phyloP scores from a whole-genome alignment of 2,113 vertebrate genomes.

The Crotophaga sulcirostris region DNA sequence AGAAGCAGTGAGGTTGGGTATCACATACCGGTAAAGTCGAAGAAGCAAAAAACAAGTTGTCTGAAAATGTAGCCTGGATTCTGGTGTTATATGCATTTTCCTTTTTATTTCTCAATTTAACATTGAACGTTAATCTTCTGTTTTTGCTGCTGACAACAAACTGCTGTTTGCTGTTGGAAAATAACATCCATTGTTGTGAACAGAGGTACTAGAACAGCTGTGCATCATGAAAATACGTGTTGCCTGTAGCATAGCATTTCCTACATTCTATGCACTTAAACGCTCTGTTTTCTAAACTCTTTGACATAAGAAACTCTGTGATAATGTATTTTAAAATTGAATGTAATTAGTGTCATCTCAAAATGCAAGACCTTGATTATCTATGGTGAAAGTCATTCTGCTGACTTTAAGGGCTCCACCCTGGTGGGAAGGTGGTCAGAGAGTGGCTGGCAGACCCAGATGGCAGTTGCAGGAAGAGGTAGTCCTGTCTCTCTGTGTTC shows the following conservation, averaged over 20 bases:
- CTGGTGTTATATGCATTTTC: conserved; percentile 90
- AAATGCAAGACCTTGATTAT: not conserved
- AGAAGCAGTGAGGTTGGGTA: not conserved
- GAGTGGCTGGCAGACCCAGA: too few species aligned
- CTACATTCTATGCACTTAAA: not conserved
- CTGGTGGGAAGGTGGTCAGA: not conserved
- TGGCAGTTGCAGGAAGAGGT: not conserved
- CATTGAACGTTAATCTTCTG: conserved; percentile 79
- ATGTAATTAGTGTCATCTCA: not conserved
- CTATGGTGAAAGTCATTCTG: not conserved
- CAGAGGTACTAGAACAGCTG: not conserved
- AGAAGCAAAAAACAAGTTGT: conserved; percentile 88
- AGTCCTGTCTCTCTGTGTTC: not conserved
- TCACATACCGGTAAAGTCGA: conserved; percentile 79
- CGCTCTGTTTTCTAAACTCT: not conserved
- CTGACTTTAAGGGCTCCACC: not conserved
- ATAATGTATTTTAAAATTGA: not conserved
- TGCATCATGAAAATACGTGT: not conserved
- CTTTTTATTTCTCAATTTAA: conserved; percentile 81
- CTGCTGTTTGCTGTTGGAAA: conserved; percentile 78
- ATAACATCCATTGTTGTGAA: conserved; percentile 42
- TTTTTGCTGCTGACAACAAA: conserved; percentile 82
- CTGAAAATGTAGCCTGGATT: conserved; percentile 79
- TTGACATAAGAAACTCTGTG: not conserved
- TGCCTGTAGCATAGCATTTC: conserved; percentile 15